Conservation (phyloP, 2,888 invertebrate species). For the Muscina levida region DNA sequence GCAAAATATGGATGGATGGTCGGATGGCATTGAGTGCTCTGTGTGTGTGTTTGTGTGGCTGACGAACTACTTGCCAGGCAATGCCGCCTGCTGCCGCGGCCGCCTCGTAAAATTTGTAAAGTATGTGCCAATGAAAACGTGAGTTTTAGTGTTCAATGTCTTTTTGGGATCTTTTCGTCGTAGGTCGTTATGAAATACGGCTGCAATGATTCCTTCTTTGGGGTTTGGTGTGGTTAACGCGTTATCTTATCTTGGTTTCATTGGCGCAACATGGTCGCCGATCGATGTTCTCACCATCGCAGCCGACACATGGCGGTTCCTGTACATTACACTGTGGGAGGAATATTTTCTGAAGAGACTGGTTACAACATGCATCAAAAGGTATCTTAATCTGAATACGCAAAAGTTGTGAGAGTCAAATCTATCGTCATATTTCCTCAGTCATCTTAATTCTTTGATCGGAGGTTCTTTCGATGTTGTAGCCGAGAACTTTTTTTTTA, state of each 20-base stretch:
- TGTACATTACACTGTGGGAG: not conserved
- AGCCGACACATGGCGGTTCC: not conserved
- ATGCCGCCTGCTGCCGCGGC: not conserved
- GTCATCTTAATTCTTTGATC: too few species aligned
- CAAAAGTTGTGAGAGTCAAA: too few species aligned
- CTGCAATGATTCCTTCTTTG: not conserved
- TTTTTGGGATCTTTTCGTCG: slow-evolving; percentile 54
- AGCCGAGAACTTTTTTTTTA: too few species aligned
- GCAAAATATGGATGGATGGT: slow-evolving; percentile 26
- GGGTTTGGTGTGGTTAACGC: slow-evolving; percentile 42
- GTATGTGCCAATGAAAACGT: slow-evolving; percentile 66
- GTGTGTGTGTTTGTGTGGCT: not conserved
- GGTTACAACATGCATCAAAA: too few species aligned
- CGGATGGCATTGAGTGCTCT: slow-evolving; percentile 15
- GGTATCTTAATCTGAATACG: too few species aligned
- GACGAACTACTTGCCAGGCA: slow-evolving; percentile 13
- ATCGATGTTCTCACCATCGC: slow-evolving; percentile 29
- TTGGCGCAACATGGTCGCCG: slow-evolving; percentile 57
- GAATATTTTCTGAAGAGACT: not conserved
- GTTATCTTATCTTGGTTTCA: slow-evolving; percentile 58
- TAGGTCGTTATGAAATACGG: slow-evolving; percentile 57
- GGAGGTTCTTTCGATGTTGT: too few species aligned
- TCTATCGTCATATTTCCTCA: too few species aligned
- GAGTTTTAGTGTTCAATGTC: slow-evolving; percentile 61
- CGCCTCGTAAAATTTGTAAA: slow-evolving; percentile 44